Conservation (phyloP, 2,888 invertebrate genomes). For the Physocephala rufipes region DNA sequence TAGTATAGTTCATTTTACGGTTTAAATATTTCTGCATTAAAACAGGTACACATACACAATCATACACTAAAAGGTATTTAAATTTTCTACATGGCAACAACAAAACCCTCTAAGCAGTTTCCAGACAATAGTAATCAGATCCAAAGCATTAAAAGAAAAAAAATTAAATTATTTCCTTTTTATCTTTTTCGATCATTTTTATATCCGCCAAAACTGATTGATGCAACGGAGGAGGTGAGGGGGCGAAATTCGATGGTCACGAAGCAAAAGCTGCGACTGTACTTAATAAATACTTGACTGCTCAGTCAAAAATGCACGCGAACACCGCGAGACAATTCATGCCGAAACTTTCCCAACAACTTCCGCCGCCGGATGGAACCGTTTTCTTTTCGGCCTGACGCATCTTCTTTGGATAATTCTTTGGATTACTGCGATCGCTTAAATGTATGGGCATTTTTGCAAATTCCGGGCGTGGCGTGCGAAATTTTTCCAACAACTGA, state of each 20-base stretch:
- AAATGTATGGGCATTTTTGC: slow-evolving; percentile 65
- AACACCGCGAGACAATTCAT: slow-evolving; percentile 64
- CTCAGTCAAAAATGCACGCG: slow-evolving; percentile 65
- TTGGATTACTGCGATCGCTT: slow-evolving; percentile 64
- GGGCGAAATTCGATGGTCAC: neutral
- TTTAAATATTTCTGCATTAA: no score
- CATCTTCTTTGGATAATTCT: slow-evolving; percentile 66
- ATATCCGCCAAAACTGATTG: neutral
- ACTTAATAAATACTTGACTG: slow-evolving; percentile 21
- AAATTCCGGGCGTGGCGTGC: slow-evolving; percentile 62
- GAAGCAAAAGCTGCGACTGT: neutral
- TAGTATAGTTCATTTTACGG: no score
- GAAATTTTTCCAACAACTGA: slow-evolving; percentile 62
- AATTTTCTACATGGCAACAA: neutral
- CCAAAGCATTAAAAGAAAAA: neutral
- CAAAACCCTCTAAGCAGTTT: neutral
- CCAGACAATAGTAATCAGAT: neutral
- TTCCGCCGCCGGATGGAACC: slow-evolving; percentile 53
- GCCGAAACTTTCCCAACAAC: slow-evolving; percentile 63
- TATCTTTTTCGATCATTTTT: neutral
- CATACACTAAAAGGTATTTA: slow-evolving; percentile 8
- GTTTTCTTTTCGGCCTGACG: slow-evolving; percentile 57
- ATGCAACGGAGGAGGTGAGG: neutral
- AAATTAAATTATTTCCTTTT: no score
- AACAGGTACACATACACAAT: neutral